Percentiles rank a stretch among this genome's conserved stretches.
These are phyloP conservation scores for Irena cyanogastra DNA, from an alignment of 2,113 vertebrate genomes.

Conservation along the genomic window DNA sequence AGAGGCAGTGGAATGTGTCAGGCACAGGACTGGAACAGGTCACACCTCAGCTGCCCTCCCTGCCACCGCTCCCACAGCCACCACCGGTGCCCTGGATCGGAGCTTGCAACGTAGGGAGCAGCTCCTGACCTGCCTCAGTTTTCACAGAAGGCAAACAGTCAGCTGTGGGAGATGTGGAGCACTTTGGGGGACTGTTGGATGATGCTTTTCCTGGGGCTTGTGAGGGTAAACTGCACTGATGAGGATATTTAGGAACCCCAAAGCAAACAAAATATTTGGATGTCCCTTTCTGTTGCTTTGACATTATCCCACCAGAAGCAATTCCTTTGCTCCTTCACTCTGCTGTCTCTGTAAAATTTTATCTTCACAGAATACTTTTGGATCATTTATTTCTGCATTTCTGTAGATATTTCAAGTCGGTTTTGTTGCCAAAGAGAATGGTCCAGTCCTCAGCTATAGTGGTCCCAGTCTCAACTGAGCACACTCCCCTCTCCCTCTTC, in stretches of 20 bases:
- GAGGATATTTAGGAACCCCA: neutral
- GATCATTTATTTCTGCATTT: neutral
- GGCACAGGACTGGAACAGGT: neutral
- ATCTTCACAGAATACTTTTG: neutral
- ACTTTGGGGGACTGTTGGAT: neutral
- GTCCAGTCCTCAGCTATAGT: neutral
- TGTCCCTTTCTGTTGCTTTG: neutral
- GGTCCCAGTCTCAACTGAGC: neutral
- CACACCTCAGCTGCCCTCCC: neutral
- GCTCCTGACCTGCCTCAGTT: neutral
- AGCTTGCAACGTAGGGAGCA: accelerated
- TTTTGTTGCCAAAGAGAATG: neutral
- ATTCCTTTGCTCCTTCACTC: neutral
- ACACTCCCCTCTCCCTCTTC: neutral
- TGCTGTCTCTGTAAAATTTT: neutral
- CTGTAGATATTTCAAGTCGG: neutral
- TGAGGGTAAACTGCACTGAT: neutral
- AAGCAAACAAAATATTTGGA: neutral
- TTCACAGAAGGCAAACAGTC: neutral
- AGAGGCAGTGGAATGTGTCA: neutral
- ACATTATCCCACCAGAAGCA: neutral
- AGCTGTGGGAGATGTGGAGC: accelerated
- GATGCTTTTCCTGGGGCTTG: neutral
- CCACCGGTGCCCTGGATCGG: accelerated
- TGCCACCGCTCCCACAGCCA: accelerated